Percentiles rank a stretch among this genome's conserved stretches.
Evolutionary conservation across 2,113 vertebrate species (phyloP).

Genomic region (Rallus limicola): DNA sequence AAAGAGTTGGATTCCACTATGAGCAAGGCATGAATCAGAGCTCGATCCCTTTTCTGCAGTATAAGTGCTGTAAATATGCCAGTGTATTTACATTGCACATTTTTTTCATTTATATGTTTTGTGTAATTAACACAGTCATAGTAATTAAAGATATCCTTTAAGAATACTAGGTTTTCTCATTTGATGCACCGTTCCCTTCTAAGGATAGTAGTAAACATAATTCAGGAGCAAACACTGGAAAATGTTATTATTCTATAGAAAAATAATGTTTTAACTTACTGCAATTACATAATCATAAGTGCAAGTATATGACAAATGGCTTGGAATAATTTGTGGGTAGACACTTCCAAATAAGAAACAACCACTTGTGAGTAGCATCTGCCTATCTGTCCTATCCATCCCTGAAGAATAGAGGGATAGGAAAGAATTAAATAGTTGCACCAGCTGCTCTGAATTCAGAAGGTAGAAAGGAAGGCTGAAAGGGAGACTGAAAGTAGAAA

Average conservation of each 20-base stretch:
- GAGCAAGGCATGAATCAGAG: background rate
- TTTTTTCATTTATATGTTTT: background rate
- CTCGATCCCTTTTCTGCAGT: background rate
- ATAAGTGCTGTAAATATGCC: background rate
- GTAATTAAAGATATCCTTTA: background rate
- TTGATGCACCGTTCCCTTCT: background rate
- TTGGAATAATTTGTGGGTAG: constrained; percentile 28
- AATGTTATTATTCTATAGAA: background rate
- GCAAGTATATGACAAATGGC: background rate
- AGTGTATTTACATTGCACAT: background rate
- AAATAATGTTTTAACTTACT: background rate
- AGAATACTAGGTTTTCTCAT: background rate
- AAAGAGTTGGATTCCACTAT: background rate
- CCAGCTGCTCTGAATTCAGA: background rate
- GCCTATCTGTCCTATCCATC: background rate
- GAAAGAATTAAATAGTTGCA: background rate
- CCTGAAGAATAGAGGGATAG: background rate
- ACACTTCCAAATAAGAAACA: constrained; percentile 39
- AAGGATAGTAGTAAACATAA: background rate
- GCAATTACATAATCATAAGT: background rate
- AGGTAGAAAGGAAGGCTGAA: background rate
- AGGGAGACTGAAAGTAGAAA: background rate
- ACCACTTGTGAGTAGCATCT: background rate
- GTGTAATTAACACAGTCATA: background rate
- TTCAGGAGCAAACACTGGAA: background rate